These are phyloP conservation scores for Tenrec ecaudatus DNA, from an alignment of 2,113 vertebrate species.

Conservation along the genomic window DNA sequence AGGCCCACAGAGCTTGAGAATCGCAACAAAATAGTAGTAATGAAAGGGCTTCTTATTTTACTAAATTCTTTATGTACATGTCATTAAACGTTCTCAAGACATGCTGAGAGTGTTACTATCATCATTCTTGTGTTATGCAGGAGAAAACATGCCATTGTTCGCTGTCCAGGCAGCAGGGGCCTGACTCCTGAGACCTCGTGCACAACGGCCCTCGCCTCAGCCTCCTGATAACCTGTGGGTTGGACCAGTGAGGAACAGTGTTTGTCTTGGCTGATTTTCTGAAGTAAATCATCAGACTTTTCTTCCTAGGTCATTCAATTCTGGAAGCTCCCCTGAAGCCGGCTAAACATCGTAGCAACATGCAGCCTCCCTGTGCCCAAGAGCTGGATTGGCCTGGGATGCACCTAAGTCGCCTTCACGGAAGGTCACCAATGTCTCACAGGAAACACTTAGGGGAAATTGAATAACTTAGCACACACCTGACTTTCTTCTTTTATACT, in stretches of 20 bases:
- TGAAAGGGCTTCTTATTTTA: neutral
- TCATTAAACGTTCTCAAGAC: conserved; percentile 47
- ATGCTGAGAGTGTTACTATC: neutral
- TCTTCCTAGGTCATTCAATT: neutral
- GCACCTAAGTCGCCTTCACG: neutral
- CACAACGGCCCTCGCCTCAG: neutral
- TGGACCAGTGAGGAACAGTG: neutral
- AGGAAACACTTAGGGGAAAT: neutral
- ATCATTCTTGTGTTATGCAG: neutral
- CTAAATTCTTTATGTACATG: conserved; percentile 16
- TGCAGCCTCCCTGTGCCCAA: neutral
- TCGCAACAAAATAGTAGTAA: neutral
- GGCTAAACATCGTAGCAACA: neutral
- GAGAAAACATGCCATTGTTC: neutral
- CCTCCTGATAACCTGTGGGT: neutral
- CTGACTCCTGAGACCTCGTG: neutral
- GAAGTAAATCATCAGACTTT: neutral
- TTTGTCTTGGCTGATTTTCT: neutral
- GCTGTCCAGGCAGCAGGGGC: neutral
- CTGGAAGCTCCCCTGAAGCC: neutral
- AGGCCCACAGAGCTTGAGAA: neutral
- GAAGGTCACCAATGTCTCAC: neutral
- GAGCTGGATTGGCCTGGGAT: neutral
- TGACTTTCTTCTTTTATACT: neutral
- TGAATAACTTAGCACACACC: neutral